phyloP scores from a whole-genome alignment of 2,113 vertebrate species.

The Pholis gunnellus region DNA sequence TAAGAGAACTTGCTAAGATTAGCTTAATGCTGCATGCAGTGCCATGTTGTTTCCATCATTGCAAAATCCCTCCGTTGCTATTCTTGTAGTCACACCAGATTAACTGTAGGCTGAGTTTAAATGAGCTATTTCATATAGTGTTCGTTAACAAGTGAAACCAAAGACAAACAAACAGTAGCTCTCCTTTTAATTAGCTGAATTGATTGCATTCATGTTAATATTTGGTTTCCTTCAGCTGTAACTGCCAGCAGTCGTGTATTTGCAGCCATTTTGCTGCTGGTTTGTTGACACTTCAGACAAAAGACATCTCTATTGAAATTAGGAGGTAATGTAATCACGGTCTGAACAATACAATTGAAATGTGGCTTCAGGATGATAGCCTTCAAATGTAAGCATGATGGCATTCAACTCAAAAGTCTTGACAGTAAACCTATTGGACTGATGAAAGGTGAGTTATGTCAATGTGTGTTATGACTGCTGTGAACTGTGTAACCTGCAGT shows the following conservation, averaged over 20 bases:
- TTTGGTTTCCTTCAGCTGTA: background rate
- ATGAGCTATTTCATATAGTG: background rate
- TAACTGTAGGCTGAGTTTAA: background rate
- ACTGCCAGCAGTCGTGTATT: background rate
- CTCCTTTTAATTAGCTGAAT: background rate
- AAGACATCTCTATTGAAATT: background rate
- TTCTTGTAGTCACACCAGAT: background rate
- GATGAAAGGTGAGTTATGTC: background rate
- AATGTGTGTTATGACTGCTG: background rate
- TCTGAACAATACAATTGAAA: background rate
- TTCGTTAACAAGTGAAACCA: background rate
- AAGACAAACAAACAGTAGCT: background rate
- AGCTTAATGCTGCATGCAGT: background rate
- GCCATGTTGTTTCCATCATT: background rate
- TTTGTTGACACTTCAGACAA: background rate
- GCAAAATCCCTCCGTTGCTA: background rate
- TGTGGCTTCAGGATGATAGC: background rate
- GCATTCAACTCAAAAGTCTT: background rate
- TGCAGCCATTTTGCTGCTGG: background rate
- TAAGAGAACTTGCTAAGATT: background rate
- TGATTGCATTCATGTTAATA: background rate
- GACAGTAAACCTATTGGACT: background rate
- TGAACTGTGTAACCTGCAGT: background rate
- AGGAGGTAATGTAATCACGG: background rate
- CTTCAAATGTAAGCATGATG: background rate